Percentiles rank a stretch among this genome's conserved stretches.
phyloP scores from a whole-genome alignment of 2,113 vertebrate genomes.

The Rhinopomastus cyanomelas region DNA sequence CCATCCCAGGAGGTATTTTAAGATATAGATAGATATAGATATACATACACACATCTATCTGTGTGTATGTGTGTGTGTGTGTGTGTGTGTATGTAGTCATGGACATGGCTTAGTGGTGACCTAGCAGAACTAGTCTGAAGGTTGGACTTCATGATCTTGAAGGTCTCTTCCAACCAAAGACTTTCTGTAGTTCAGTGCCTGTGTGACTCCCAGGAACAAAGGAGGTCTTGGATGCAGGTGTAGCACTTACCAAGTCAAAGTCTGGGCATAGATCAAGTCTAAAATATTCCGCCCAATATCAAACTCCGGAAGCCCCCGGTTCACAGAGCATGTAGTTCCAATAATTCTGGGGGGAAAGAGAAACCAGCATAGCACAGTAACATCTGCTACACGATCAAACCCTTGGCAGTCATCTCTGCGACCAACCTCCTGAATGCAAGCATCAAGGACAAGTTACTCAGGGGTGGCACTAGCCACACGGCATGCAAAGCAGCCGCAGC shows the following conservation, averaged over 20 bases:
- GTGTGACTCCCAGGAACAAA: neutral
- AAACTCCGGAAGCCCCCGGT: conserved; percentile 86
- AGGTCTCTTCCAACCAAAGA: too few species aligned
- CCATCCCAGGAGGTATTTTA: too few species aligned
- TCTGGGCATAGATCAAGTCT: conserved; percentile 92
- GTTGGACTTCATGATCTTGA: too few species aligned
- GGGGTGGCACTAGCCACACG: neutral
- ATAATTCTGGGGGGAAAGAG: conserved; percentile 74
- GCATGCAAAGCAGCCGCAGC: neutral
- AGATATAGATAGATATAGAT: neutral
- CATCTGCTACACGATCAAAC: neutral
- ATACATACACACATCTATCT: too few species aligned
- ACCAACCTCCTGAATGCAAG: neutral
- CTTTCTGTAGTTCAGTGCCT: too few species aligned
- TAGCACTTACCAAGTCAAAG: conserved; percentile 86
- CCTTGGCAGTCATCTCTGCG: neutral
- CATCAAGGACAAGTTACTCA: neutral
- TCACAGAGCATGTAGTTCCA: conserved; percentile 74
- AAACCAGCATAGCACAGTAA: neutral
- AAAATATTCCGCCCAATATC: conserved; percentile 93
- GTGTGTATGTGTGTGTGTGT: too few species aligned
- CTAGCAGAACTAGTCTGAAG: too few species aligned
- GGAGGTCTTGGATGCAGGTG: neutral
- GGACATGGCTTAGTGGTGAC: too few species aligned
- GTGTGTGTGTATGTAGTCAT: too few species aligned